phyloP scores from a whole-genome alignment of 2,888 invertebrate species.

The Limenitis camilla region DNA sequence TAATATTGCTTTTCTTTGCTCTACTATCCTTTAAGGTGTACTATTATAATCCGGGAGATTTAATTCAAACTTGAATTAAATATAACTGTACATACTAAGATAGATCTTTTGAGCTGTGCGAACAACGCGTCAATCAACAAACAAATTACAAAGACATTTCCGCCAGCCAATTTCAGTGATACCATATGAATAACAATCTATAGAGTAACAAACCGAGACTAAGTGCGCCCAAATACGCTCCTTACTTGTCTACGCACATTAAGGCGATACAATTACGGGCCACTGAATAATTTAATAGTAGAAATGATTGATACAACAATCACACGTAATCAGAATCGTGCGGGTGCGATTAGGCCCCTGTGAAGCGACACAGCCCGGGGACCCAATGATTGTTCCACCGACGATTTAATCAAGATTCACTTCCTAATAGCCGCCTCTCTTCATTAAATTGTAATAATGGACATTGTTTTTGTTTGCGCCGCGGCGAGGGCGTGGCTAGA shows the following conservation, averaged over 20 bases:
- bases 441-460: slow-evolving; percentile 70
- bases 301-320: slow-evolving; percentile 74
- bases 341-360: slow-evolving; percentile 61
- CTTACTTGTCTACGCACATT: slow-evolving; percentile 45
- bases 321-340: slow-evolving; percentile 69
- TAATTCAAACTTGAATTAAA: too few species aligned
- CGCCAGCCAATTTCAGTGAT: slow-evolving; percentile 51
- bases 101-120: not conserved
- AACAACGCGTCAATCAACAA: not conserved
- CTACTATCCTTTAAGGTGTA: too few species aligned
- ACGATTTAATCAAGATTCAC: slow-evolving; percentile 66
- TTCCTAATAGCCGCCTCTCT: slow-evolving; percentile 66
- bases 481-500: slow-evolving; percentile 41
- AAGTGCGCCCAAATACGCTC: slow-evolving; percentile 63
- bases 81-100: too few species aligned
- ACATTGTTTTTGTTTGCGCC: slow-evolving; percentile 54
- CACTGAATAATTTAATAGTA: slow-evolving; percentile 72
- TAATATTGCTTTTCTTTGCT: too few species aligned
- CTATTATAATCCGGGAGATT: too few species aligned
- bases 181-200: slow-evolving; percentile 64
- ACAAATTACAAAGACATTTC: slow-evolving; percentile 39
- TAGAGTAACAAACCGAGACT: slow-evolving; percentile 69
- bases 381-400: slow-evolving; percentile 56
- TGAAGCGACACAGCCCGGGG: slow-evolving; percentile 43
- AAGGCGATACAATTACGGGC: slow-evolving; percentile 67